phyloP scores from a whole-genome alignment of 2,113 vertebrate genomes.

The Solea solea region DNA sequence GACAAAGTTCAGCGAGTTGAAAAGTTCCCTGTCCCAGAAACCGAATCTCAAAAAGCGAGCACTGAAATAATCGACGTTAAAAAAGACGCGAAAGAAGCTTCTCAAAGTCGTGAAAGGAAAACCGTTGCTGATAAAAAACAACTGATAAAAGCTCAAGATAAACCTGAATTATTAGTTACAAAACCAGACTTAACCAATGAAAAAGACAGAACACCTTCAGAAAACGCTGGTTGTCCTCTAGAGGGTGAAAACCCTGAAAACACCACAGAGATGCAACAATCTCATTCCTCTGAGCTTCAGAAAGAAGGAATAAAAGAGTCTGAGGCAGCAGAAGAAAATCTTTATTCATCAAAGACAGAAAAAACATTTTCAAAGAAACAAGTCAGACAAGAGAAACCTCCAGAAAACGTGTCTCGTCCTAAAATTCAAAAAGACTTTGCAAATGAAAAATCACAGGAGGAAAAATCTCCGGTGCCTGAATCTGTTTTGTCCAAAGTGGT shows the following conservation, averaged over 20 bases:
- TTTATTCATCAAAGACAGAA: neutral
- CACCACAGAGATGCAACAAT: neutral
- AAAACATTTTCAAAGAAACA: neutral
- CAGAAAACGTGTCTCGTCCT: neutral
- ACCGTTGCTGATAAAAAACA: neutral
- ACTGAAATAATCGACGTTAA: neutral
- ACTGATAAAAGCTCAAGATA: neutral
- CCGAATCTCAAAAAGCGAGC: neutral
- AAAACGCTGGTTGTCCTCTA: too few relatives aligned
- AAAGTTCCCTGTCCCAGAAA: neutral
- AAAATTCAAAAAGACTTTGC: neutral
- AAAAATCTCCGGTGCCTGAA: neutral
- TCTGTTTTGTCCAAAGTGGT: slow-evolving; percentile 7
- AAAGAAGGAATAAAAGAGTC: too few relatives aligned
- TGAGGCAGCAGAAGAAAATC: too few relatives aligned
- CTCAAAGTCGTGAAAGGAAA: neutral
- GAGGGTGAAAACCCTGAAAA: slow-evolving; percentile 3
- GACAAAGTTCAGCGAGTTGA: slow-evolving; percentile 5
- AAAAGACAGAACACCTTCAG: neutral
- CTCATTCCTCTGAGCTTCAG: slow-evolving; percentile 1
- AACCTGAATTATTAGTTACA: neutral
- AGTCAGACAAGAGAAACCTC: neutral
- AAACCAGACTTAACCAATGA: neutral
- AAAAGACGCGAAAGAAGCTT: slow-evolving; percentile 6
- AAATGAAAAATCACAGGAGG: neutral